Evolutionary conservation across 1,140 invertebrate genomes (phyloP).

Genomic region (Ostrea edulis): DNA sequence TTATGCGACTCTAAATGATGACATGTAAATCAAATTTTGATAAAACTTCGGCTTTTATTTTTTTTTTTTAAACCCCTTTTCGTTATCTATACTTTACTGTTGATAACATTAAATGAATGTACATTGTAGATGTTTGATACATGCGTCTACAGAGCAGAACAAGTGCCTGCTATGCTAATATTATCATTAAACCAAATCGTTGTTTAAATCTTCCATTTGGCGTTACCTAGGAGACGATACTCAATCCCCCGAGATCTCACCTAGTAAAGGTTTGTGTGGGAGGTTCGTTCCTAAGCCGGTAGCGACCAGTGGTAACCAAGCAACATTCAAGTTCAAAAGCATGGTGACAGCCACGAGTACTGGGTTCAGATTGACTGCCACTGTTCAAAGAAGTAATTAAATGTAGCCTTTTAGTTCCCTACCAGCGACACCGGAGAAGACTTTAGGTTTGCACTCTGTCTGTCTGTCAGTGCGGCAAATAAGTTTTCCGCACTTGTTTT

Average conservation of each 20-base stretch:
- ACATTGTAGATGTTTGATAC: too few species aligned
- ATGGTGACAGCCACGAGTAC: slow-evolving; percentile 15
- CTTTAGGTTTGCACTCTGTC: too few species aligned
- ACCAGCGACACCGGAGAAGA: too few species aligned
- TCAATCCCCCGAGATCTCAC: slow-evolving; percentile 39
- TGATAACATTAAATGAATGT: too few species aligned
- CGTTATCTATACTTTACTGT: too few species aligned
- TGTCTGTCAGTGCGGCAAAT: too few species aligned
- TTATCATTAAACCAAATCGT: not conserved
- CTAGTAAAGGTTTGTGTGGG: slow-evolving; percentile 49
- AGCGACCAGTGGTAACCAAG: slow-evolving; percentile 8
- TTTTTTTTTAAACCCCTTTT: too few species aligned
- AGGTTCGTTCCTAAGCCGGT: slow-evolving; percentile 25
- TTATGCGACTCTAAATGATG: too few species aligned
- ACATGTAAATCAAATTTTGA: too few species aligned
- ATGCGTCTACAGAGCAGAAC: too few species aligned
- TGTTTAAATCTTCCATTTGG: not conserved
- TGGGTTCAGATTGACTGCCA: slow-evolving; percentile 43
- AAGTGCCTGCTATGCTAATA: not conserved
- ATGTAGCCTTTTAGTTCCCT: not conserved
- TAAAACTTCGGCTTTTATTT: too few species aligned
- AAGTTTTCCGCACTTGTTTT: too few species aligned
- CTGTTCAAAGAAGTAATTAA: slow-evolving; percentile 41
- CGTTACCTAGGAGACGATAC: slow-evolving; percentile 37
- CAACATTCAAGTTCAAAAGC: slow-evolving; percentile 50